A percentile compares a stretch with the other conserved stretches of the same genome.
phyloP scores from a whole-genome alignment of 1,140 invertebrate genomes.

The Drosophila lowei region DNA sequence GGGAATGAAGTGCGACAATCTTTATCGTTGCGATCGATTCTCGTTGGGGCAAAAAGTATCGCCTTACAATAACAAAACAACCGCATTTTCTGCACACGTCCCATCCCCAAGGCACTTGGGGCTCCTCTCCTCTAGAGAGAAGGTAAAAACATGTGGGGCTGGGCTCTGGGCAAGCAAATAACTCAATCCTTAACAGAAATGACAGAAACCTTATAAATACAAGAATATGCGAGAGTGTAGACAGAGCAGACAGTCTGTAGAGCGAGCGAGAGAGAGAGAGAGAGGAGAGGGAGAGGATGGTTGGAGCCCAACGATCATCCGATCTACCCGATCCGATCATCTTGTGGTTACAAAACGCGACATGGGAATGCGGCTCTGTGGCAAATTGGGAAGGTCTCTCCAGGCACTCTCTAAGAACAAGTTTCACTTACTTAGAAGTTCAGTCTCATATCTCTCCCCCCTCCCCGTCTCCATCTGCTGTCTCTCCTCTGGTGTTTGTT shows the following conservation, averaged over 20 bases:
- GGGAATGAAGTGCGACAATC: conserved; percentile 29
- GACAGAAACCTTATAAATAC: conserved; percentile 80
- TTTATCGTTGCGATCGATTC: conserved; percentile 52
- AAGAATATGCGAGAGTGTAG: conserved; percentile 55
- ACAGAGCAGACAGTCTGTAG: no score
- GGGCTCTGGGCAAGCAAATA: conserved; percentile 56
- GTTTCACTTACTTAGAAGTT: conserved; percentile 71
- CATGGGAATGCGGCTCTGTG: conserved; percentile 73
- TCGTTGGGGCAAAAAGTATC: conserved; percentile 48
- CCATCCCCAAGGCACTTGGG: conserved; percentile 50
- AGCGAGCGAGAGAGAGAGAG: no score
- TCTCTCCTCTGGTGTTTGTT: conserved; percentile 4
- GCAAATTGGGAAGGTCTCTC: conserved; percentile 50
- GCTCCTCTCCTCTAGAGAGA: neutral
- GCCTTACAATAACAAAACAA: conserved; percentile 61
- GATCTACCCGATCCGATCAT: conserved; percentile 65
- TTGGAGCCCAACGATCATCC: conserved; percentile 52
- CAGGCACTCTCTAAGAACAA: conserved; percentile 36
- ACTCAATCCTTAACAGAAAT: conserved; percentile 80
- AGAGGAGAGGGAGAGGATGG: neutral
- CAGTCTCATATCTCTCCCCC: conserved; percentile 3
- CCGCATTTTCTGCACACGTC: conserved; percentile 64
- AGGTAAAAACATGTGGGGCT: conserved; percentile 10
- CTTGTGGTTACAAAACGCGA: conserved; percentile 64
- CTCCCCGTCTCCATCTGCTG: neutral